Conservation (phyloP, 2,113 vertebrate species). For the Apteryx mantelli region DNA sequence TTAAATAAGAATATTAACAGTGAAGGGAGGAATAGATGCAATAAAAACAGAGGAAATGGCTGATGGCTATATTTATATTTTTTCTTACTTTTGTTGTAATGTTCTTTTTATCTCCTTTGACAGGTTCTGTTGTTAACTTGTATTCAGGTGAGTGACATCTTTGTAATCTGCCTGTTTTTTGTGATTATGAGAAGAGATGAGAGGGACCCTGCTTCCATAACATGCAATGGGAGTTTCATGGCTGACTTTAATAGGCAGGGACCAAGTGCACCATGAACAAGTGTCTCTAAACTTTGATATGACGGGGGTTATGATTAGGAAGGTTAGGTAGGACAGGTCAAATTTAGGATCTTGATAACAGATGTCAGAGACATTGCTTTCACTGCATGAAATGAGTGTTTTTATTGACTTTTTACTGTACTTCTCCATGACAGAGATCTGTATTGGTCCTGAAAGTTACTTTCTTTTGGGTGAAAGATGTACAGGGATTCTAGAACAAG, state of each 20-base stretch:
- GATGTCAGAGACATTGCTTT: background rate
- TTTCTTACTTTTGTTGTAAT: background rate
- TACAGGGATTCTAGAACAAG: background rate
- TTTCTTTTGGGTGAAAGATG: background rate
- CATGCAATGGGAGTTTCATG: background rate
- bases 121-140: conserved; percentile 67
- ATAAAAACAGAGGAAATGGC: background rate
- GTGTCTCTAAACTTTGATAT: background rate
- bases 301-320: background rate
- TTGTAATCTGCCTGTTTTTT: background rate
- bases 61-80: background rate
- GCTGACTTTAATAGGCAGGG: background rate
- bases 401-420: background rate
- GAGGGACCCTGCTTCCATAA: background rate
- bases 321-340: background rate
- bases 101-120: background rate
- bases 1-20: background rate
- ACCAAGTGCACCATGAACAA: fast-evolving
- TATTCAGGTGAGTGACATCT: conserved; percentile 75
- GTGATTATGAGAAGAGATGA: background rate
- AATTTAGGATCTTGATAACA: background rate
- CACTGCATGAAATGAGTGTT: background rate
- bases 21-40: background rate
- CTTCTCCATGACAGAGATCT: background rate
- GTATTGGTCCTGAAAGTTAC: background rate